Evolutionary conservation across 2,797 vertebrate genomes (phyloP), one percentile per base, ranked within the genome.

Genomic region (Dendrocincla tyrannina): DNA sequence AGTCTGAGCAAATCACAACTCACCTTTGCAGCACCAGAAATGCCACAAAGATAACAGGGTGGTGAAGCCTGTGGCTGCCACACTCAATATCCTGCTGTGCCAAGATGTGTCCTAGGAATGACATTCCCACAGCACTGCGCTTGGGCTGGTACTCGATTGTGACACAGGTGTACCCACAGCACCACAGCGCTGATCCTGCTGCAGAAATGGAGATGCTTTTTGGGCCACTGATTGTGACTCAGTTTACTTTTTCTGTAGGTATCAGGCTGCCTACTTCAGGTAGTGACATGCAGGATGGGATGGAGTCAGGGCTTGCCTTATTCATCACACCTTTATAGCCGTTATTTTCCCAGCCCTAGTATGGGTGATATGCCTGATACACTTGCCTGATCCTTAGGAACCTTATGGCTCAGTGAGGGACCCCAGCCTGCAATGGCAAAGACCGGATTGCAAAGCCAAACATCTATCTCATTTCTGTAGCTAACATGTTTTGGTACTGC

Each of bases 141-240:
- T 41, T 53, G 55, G 55, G 37, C 9, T 59, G 30, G 17, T 78
- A 24, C 3, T 35, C 24, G 32, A 17, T 22, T 60, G 37, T 41
- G 63, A 35, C 37, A 41, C 0, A 10, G 15, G 11, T 32, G 23
- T 27, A 33, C 23, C 32, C 0, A 0, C 44, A 33, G 20, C 2
- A 2, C 16, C 47, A 58, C 33, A 83, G 25, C 23, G 30, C 25
- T 35, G 35, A 17, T 25, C 41, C 62, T 55, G 30, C 13, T 56
- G 22, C 60, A 50, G 33, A 62, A 70, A 7, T 12, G 5, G 9
- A 88, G 25, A 7, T 79, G 47, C 10, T 86, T 72, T 62, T 46
- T 63, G 46, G 41, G 25, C 11, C 11, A 5, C 41, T 32, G 30
- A 10, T 17, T 53, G 28, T 72, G 19, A 49, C 25, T 52, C 18